Evolutionary conservation across 2,797 vertebrate species (phyloP), one percentile per base, ranked within the genome.

Genomic region (Falco novaeseelandiae): DNA sequence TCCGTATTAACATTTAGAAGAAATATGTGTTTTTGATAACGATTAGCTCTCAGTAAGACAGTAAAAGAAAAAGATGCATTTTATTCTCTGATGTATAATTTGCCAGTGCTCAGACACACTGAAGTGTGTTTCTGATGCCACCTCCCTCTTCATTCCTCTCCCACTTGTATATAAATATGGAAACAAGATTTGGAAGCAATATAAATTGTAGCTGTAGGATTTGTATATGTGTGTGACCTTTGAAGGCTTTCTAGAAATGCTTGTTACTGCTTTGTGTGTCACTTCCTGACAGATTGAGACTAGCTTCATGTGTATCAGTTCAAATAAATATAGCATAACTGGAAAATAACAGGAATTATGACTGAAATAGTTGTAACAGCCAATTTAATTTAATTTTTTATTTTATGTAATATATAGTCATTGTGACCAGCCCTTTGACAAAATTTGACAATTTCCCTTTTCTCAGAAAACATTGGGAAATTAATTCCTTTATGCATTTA

Each of bases 111-210:
- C 65, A 69, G 83, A 63, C 66, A 92, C 87, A 73, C 1, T 76
- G 71, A 92, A 94, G 61, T 82, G 67, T 84, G 58, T 81, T 95
- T 89, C 57, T 87, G 71, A 92, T 87, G 54, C 71, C 81, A 91
- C 78, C 55, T 96, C 88, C 67, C 14, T 83, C 93, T 96, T 95
- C 83, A 57, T 96, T 27, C 30, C 61, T 94, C 86, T 92, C 94
- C 92, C 87, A 96, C 92, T 91, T 85, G 36, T 63, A 27, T 74
- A 23, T 91, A 96, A 94, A 97, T 96, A 93, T 83, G 79, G 96
- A 93, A 97, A 73, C 63, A 89, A 77, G 78, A 32, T 70, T 95
- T 70, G 61, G 65, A 93, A 87, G 93, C 67, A 42, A 42, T 73
- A 27, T 82, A 34, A 72, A 54, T 52, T 69, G 51, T 69, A 82